These are phyloP conservation scores for Pinna nobilis DNA, from an alignment of 1,140 invertebrate genomes.

Conservation along the genomic window DNA sequence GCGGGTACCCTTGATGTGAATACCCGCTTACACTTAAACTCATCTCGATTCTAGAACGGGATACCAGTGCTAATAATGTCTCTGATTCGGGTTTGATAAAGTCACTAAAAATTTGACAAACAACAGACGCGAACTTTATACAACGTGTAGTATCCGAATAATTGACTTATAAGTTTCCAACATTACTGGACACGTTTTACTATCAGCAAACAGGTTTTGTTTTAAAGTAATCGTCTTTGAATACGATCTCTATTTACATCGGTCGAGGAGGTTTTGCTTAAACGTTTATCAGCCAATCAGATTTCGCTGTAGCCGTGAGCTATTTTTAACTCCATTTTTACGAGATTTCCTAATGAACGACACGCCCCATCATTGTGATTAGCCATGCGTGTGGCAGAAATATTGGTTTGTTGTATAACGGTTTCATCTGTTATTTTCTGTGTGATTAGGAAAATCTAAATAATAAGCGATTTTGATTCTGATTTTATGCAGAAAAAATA, in stretches of 20 bases:
- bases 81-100: not conserved
- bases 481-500: too few relatives aligned
- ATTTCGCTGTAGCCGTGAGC: not conserved
- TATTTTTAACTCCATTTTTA: not conserved
- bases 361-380: not conserved
- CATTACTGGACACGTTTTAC: slow-evolving; percentile 13
- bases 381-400: not conserved
- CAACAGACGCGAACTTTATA: not conserved
- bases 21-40: slow-evolving; percentile 57
- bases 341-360: not conserved
- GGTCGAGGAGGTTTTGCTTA: not conserved
- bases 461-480: too few relatives aligned
- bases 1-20: slow-evolving; percentile 51
- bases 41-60: slow-evolving; percentile 32
- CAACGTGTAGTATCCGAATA: not conserved
- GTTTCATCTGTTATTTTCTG: not conserved
- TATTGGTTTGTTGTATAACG: not conserved
- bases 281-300: slow-evolving; percentile 13
- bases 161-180: not conserved
- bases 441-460: not conserved
- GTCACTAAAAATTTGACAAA: not conserved
- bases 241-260: slow-evolving; percentile 24
- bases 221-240: slow-evolving; percentile 15
- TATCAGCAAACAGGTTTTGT: slow-evolving; percentile 21
- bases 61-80: not conserved